Evolutionary conservation across 2,113 vertebrate species (phyloP), one percentile per base, ranked within the genome.

Genomic region (Etheostoma cragini): DNA sequence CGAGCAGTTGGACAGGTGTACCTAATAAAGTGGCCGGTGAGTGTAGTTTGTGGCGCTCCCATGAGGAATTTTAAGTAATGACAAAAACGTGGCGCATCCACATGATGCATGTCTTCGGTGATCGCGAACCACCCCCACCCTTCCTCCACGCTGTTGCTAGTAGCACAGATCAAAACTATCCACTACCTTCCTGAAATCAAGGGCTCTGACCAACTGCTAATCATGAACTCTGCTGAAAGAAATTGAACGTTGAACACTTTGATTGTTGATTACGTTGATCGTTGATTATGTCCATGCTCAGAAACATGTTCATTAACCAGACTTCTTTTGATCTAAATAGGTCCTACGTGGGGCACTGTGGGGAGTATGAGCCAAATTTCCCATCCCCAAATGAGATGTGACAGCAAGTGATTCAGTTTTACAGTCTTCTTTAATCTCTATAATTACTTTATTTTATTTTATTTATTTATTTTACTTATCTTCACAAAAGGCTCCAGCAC

Each of bases 361-460:
- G 35, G 3, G 42, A 33, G 7, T 22, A 12, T 72, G 57, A 49
- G 26, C 30, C 45, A 54, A 1, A 24, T 54, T 42, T 17, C 52
- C 8, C 5, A 38, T 35, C 21, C 8, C 30, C 15, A 61, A 54
- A 35, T 66, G 15, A 56, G 14, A 66, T 66, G 24, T 47, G 17
- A 52, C 57, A 50, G 19, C 8, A 50, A 61, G 46, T 62, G 46
- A 42, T 52, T 73, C 46, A 50, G 6, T n/a, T 30, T 50, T 24
- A 46, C n/a, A 56, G 7, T 35, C 33, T 24, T 46, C 16, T 35
- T 56, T 54, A 30, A 52, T 64, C 45, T 24, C 66, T 56, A 10
- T 64, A 49, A 69, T 65, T 66, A 54, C 7, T 13, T 60, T 10
- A 65, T 65, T 69, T 57, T 42, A 52, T 8, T 10, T 42, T 22